Base-by-base conservation (phyloP, 2,113 vertebrate species). In the Nothoprocta perdicaria region DNA sequence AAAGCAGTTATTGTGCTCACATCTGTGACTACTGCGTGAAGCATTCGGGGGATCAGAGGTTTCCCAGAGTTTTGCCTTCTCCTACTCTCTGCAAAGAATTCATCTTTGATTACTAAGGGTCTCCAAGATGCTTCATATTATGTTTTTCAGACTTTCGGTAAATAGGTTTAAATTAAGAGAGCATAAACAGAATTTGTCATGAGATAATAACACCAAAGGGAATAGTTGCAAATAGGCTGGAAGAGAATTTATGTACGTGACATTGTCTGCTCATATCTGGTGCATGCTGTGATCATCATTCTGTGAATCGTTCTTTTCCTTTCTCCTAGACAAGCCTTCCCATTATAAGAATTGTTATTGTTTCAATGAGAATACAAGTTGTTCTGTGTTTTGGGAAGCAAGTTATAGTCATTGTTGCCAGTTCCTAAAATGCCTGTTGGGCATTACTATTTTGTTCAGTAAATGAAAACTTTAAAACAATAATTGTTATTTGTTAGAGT, bases 311-410 rank as follows among this genome's bases (percentile, higher is more conserved):
- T 89, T 95, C 71, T 61, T 94, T 92, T 95, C 65, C 89, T 88
- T 95, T 95, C 86, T 95, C 80, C 79, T 89, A 52, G 72, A 85
- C 89, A 92, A 84, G 89, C 60, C 84, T 91, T 94, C 91, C 91
- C 86, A 92, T 95, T 93, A 90, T 61, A 61, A 95, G 93, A 92
- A 95, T 94, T 96, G 82, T 94, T 94, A 94, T 96, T 96, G 94
- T 96, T 95, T 95, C 91, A 94, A 50, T 91, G 35, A 95, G 96
- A 94, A 94, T 96, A 88, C 89, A 93, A 96, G 89, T 89, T 92
- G 92, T 92, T 95, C 85, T 89, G 89, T 68, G 46, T 48, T 91
- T 95, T 86, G 86, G 82, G 76, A 93, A 91, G 61, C 68, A 89
- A 75, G 92, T 89, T 93, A 46, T 75, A 83, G 40, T 65, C 90